phyloP scores from a whole-genome alignment of 2,797 vertebrate genomes.

The Selene dorsalis region DNA sequence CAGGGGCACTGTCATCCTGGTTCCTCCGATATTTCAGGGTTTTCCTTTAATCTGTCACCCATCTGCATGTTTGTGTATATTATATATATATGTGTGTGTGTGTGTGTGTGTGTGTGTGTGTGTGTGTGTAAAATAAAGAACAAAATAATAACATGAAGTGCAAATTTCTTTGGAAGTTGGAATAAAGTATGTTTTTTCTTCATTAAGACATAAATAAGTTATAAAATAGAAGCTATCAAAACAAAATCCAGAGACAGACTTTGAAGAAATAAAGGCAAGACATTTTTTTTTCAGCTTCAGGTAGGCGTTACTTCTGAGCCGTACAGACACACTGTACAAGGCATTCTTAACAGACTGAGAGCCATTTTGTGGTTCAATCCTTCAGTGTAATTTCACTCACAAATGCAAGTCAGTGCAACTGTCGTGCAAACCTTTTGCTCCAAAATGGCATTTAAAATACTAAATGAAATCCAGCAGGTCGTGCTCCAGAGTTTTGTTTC shows the following conservation, averaged over 20 bases:
- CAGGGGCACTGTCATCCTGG: too few species aligned
- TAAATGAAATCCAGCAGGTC: constrained; percentile 60
- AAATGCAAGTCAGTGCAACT: constrained; percentile 29
- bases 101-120: too few species aligned
- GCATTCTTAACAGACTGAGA: constrained; percentile 43
- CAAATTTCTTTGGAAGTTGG: constrained; percentile 99
- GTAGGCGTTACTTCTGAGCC: constrained; percentile 83
- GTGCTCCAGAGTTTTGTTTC: constrained; percentile 36
- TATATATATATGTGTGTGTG: neutral
- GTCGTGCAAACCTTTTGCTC: constrained; percentile 36
- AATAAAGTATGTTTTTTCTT: constrained; percentile 87
- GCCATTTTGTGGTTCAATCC: constrained; percentile 54
- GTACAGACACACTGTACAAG: constrained; percentile 56
- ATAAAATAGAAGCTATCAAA: constrained; percentile 86
- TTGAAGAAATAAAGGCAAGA: constrained; percentile 89
- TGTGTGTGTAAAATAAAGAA: constrained; percentile 70
- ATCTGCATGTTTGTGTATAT: neutral
- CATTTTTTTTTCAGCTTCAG: constrained; percentile 87
- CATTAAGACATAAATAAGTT: constrained; percentile 88
- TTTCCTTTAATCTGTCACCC: neutral
- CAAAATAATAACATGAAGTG: constrained; percentile 89
- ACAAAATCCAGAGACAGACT: constrained; percentile 68
- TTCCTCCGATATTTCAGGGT: neutral
- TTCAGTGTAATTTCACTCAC: constrained; percentile 25
- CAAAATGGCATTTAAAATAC: constrained; percentile 53